These are phyloP conservation scores for Pseudopodoces humilis DNA, from an alignment of 2,113 vertebrate genomes.

Conservation along the genomic window DNA sequence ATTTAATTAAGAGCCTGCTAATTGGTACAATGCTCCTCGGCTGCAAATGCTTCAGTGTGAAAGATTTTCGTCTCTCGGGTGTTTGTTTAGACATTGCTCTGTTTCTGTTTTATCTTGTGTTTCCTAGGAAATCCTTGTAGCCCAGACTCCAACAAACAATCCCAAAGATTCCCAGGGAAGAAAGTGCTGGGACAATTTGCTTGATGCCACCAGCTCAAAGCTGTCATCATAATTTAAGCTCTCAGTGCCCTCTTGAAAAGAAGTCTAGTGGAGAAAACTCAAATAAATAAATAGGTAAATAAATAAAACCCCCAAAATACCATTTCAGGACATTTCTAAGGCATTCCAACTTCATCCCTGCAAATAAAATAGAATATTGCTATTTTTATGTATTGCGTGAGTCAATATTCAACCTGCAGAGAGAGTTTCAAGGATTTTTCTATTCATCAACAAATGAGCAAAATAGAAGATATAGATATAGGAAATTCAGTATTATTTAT, in stretches of 20 bases:
- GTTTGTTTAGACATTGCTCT: slow-evolving; percentile 24
- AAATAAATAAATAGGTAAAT: background rate
- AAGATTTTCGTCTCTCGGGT: slow-evolving; percentile 44
- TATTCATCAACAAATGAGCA: background rate
- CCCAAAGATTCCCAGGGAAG: background rate
- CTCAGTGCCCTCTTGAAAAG: background rate
- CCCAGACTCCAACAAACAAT: background rate
- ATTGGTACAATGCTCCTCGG: slow-evolving; percentile 36
- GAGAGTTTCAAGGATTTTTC: background rate
- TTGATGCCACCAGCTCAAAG: background rate
- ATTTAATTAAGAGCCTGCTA: slow-evolving; percentile 68
- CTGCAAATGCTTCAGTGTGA: slow-evolving; percentile 33
- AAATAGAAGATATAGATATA: background rate
- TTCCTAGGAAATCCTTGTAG: background rate
- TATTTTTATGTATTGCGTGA: background rate
- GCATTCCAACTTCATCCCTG: background rate
- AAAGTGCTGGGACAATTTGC: background rate
- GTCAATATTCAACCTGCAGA: background rate
- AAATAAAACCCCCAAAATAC: background rate
- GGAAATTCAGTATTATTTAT: background rate
- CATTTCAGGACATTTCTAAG: background rate
- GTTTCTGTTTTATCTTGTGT: background rate
- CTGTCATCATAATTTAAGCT: background rate
- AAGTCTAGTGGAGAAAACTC: background rate
- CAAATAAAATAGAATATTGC: background rate